A percentile compares a stretch with the other conserved stretches of the same genome.
These are phyloP conservation scores for Drosophila serrata DNA, from an alignment of 1,140 invertebrate species.

Conservation along the genomic window DNA sequence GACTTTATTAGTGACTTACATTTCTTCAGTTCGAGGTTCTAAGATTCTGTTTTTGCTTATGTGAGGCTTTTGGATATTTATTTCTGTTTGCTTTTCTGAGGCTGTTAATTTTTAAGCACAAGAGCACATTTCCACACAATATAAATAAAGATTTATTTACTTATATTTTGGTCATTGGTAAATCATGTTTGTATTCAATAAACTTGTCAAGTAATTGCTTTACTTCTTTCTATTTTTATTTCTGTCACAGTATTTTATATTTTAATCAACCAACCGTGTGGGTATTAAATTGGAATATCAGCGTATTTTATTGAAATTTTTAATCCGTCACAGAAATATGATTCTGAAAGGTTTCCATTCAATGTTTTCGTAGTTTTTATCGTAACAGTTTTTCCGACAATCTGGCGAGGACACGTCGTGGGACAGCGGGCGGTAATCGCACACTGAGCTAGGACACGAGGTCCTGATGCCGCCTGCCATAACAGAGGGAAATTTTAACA, in stretches of 20 bases:
- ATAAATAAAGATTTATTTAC: background rate
- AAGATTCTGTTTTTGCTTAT: background rate
- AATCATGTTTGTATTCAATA: background rate
- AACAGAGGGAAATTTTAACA: slow-evolving; percentile 45
- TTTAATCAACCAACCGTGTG: slow-evolving; percentile 4
- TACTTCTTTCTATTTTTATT: background rate
- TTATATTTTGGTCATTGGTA: background rate
- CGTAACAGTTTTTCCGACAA: slow-evolving; percentile 1
- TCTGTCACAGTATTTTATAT: background rate
- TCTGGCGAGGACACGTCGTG: slow-evolving; percentile 20
- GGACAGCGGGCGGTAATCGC: slow-evolving; percentile 12
- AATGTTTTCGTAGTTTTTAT: slow-evolving; percentile 18
- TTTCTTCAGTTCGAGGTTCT: background rate
- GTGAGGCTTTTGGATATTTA: background rate
- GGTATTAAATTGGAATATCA: background rate
- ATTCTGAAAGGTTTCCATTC: no score
- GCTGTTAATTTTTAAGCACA: background rate
- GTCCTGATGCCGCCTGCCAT: background rate
- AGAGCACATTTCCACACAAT: background rate
- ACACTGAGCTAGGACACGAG: slow-evolving; percentile 29
- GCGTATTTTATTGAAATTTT: background rate
- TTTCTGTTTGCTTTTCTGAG: background rate
- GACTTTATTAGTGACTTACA: slow-evolving; percentile 37
- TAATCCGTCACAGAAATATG: background rate
- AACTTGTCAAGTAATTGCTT: background rate